Evolutionary conservation across 2,888 invertebrate genomes (phyloP).

Genomic region (Lycocerus yunnanus): DNA sequence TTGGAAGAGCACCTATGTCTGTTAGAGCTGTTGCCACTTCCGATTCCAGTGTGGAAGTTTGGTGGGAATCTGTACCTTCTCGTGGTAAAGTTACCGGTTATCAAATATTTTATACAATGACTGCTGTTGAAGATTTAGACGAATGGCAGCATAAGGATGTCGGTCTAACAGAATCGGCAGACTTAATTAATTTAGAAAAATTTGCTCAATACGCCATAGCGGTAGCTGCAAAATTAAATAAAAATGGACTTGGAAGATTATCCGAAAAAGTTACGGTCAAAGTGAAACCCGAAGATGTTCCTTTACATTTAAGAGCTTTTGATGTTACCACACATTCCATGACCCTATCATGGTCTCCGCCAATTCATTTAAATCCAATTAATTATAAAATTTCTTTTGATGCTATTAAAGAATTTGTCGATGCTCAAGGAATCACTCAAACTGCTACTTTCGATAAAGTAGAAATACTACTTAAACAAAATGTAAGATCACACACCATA

Average conservation of each 20-base stretch:
- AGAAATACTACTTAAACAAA: slow-evolving; percentile 74
- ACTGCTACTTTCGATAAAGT: slow-evolving; percentile 78
- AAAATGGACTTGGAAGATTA: slow-evolving; percentile 79
- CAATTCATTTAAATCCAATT: slow-evolving; percentile 84
- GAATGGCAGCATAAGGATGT: slow-evolving; percentile 89
- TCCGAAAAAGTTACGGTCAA: slow-evolving; percentile 86
- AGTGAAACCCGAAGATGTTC: slow-evolving; percentile 92
- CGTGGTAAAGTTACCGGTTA: slow-evolving; percentile 84
- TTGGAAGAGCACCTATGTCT: slow-evolving; percentile 90
- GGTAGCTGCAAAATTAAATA: slow-evolving; percentile 78
- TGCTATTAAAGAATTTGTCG: slow-evolving; percentile 91
- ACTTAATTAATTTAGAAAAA: slow-evolving; percentile 86
- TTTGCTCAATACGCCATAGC: slow-evolving; percentile 90
- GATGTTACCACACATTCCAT: slow-evolving; percentile 93
- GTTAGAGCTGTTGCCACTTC: slow-evolving; percentile 94
- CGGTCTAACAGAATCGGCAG: slow-evolving; percentile 86
- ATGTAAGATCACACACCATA: slow-evolving; percentile 74
- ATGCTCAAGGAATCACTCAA: slow-evolving; percentile 91
- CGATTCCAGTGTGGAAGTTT: slow-evolving; percentile 90
- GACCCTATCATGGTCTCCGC: slow-evolving; percentile 89
- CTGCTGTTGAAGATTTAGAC: slow-evolving; percentile 89
- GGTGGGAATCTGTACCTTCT: slow-evolving; percentile 91
- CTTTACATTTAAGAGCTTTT: slow-evolving; percentile 83
- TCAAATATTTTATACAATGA: slow-evolving; percentile 90
- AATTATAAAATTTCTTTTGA: slow-evolving; percentile 91